Base-by-base conservation (phyloP, 2,797 vertebrate species). In the Columba guinea region DNA sequence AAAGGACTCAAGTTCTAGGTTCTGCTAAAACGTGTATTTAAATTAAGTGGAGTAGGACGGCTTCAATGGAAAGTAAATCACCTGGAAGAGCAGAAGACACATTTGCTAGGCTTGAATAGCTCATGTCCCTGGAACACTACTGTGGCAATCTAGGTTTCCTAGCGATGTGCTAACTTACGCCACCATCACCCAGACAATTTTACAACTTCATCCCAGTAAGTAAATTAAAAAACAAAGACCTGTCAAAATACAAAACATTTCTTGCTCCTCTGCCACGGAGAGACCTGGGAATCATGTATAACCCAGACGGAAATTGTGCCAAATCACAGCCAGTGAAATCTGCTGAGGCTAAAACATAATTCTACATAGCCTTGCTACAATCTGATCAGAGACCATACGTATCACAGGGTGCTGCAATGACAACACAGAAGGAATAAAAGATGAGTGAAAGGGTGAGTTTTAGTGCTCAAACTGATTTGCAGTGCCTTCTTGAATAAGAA, bases 221-320 rank as follows among this genome's bases (percentile, higher is more conserved):
- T 63, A 89, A 91, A 77, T 67, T 55, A 24, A 83, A 91, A 77
- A 60, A 26, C 34, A 78, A 84, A 75, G 32, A 79, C 60, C 39
- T 88, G 78, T 77, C 93, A 91, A 92, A 91, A 92, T 2, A 77
- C 14, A 87, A 87, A 91, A 41, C 30, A 22, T 63, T 76, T 67
- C 58, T 89, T 85, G 58, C 75, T 37, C 83, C 34, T 84, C 53
- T 27, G 78, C 92, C 65, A 90, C 7, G 51, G 1, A 68, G 73
- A 65, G 74, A 75, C 81, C 75, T 77, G 20, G 59, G 87, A 91
- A 73, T 62, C 59, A 39, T 4, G 22, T 22, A 62, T 13, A 79
- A 67, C 32, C 37, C 55, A 79, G 37, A 73, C 13, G 21, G 70
- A 93, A 84, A 69, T 46, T 59, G 24, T 79, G 82, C 44, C 81